Conservation (phyloP, 2,797 vertebrate species). For the Micromesistius poutassou region DNA sequence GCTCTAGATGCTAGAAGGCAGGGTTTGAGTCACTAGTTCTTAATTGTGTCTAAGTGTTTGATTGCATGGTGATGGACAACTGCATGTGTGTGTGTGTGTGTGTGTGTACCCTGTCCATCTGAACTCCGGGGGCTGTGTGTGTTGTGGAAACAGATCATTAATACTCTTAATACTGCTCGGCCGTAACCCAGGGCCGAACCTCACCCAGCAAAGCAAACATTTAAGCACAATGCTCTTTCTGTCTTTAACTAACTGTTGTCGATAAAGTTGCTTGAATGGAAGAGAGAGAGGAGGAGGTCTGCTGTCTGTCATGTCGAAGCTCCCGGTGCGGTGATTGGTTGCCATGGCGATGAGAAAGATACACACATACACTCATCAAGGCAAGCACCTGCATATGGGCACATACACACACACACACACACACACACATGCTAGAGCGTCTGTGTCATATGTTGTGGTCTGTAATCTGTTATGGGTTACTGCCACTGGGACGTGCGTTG, state of each 20-base stretch:
- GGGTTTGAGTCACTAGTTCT: neutral
- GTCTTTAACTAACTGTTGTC: neutral
- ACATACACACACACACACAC: conserved; percentile 1
- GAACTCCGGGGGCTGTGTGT: neutral
- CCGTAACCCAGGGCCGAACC: too few relatives aligned
- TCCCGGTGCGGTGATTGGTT: neutral
- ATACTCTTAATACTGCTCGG: neutral
- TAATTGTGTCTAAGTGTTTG: neutral
- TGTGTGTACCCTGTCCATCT: neutral
- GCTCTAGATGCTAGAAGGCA: neutral
- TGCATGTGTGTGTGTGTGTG: too few relatives aligned
- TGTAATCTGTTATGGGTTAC: neutral
- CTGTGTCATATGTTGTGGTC: neutral
- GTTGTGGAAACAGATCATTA: conserved; percentile 1
- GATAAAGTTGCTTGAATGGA: neutral
- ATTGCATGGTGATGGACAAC: neutral
- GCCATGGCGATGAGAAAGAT: neutral
- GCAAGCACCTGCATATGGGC: neutral
- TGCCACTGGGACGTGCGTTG: neutral
- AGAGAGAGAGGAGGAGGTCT: neutral
- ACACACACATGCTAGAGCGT: neutral
- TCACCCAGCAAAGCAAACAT: neutral
- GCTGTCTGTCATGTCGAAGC: neutral
- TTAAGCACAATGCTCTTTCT: neutral
- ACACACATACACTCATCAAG: neutral